Evolutionary conservation across 2,888 invertebrate genomes (phyloP).

Genomic region (Smittia aterrima): DNA sequence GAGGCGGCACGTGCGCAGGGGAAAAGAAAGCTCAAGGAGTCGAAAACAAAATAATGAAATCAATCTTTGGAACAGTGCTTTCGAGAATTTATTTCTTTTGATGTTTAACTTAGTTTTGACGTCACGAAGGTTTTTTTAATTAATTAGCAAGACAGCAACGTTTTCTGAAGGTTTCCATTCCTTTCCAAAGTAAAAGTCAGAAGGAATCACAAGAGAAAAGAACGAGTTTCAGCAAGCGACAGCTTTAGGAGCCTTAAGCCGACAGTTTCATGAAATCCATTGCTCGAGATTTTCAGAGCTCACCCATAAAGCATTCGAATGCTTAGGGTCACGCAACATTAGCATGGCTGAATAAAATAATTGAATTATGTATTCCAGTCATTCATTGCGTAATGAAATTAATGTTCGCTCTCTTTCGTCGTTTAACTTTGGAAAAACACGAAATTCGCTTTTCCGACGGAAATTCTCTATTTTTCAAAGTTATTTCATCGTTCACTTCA

Average conservation of each 20-base stretch:
- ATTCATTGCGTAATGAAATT: neutral
- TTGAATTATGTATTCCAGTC: conserved; percentile 16
- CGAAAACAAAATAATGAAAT: neutral
- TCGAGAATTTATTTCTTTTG: neutral
- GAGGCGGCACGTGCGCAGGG: neutral
- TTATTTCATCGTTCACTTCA: neutral
- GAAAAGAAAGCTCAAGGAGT: neutral
- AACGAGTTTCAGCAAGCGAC: too few relatives aligned
- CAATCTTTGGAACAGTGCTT: neutral
- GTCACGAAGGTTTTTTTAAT: neutral
- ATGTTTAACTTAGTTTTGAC: neutral
- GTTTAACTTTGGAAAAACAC: neutral
- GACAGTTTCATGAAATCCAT: neutral
- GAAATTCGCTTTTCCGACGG: neutral
- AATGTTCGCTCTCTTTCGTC: neutral
- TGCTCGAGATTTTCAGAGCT: neutral
- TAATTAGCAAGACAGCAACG: neutral
- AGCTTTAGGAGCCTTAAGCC: neutral
- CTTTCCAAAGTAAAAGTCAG: neutral
- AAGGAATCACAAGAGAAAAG: too few relatives aligned
- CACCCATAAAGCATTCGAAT: conserved; percentile 7
- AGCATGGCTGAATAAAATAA: conserved; percentile 10
- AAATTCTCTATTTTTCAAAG: too few relatives aligned
- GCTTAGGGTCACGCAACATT: conserved; percentile 14
- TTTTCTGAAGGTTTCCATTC: neutral